A percentile compares a stretch with the other conserved stretches of the same genome.
Evolutionary conservation across 2,797 vertebrate species (phyloP).

Genomic region (Carduelis carduelis): DNA sequence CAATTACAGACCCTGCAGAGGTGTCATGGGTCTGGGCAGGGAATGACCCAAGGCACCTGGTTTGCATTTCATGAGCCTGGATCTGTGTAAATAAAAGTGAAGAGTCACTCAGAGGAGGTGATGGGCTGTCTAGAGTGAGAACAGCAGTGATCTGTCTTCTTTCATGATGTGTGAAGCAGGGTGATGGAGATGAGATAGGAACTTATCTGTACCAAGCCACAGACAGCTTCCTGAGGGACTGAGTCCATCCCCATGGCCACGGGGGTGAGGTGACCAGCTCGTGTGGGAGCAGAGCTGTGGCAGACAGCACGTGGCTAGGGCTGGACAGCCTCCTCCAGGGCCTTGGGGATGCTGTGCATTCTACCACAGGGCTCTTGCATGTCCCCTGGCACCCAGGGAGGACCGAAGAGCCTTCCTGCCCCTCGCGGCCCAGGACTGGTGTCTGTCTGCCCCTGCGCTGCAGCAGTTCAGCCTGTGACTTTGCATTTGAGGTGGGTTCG

Average conservation of each 20-base stretch:
- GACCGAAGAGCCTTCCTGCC: not conserved
- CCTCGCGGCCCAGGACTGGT: not conserved
- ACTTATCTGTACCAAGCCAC: not conserved
- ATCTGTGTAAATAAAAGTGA: not conserved
- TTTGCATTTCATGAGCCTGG: not conserved
- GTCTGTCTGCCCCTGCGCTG: not conserved
- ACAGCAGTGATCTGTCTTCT: not conserved
- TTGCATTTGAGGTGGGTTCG: accelerated
- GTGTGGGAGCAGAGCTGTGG: not conserved
- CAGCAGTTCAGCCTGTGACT: not conserved
- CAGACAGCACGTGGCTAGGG: not conserved
- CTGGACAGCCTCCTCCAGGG: not conserved
- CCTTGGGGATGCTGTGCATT: not conserved
- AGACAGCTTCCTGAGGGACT: not conserved
- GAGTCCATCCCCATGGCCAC: accelerated
- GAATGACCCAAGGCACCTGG: not conserved
- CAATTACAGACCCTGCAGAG: not conserved
- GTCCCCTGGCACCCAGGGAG: not conserved
- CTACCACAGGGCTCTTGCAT: not conserved
- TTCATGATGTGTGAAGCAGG: not conserved
- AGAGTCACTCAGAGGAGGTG: not conserved
- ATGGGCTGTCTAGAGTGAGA: not conserved
- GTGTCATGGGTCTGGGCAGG: not conserved
- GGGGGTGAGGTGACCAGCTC: not conserved
- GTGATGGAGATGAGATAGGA: not conserved